phyloP scores from a whole-genome alignment of 2,888 invertebrate genomes.

The Autographa gamma region DNA sequence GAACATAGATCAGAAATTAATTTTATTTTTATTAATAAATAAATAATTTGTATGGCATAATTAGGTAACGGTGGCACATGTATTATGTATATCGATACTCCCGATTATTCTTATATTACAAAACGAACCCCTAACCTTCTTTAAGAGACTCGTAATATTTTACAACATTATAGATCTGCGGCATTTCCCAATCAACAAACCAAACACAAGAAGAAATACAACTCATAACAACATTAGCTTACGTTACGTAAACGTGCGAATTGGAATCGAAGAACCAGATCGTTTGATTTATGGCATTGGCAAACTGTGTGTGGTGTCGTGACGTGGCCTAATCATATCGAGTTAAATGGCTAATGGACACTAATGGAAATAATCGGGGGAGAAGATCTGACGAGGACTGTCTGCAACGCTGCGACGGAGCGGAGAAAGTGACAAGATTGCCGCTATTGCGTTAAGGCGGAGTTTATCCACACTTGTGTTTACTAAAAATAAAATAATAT shows the following conservation, averaged over 20 bases:
- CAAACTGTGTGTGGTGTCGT: slow-evolving; percentile 76
- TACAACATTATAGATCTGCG: slow-evolving; percentile 41
- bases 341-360: slow-evolving; percentile 87
- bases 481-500: no score
- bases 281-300: slow-evolving; percentile 82
- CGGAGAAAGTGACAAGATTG: slow-evolving; percentile 83
- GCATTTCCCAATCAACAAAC: slow-evolving; percentile 42
- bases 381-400: slow-evolving; percentile 82
- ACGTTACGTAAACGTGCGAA: slow-evolving; percentile 72
- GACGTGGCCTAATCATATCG: slow-evolving; percentile 85
- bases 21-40: no score
- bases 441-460: slow-evolving; percentile 72
- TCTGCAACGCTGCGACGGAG: slow-evolving; percentile 66
- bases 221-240: slow-evolving; percentile 57
- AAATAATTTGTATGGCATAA: no score
- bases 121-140: slow-evolving; percentile 22
- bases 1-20: no score
- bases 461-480: slow-evolving; percentile 39
- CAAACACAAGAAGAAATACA: slow-evolving; percentile 56
- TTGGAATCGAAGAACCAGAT: slow-evolving; percentile 65
- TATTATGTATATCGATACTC: background rate
- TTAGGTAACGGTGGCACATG: no score
- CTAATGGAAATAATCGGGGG: slow-evolving; percentile 86
- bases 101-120: slow-evolving; percentile 8
- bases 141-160: slow-evolving; percentile 37